Conservation (phyloP, 2,113 vertebrate species). For the Gallinago jamesoni region DNA sequence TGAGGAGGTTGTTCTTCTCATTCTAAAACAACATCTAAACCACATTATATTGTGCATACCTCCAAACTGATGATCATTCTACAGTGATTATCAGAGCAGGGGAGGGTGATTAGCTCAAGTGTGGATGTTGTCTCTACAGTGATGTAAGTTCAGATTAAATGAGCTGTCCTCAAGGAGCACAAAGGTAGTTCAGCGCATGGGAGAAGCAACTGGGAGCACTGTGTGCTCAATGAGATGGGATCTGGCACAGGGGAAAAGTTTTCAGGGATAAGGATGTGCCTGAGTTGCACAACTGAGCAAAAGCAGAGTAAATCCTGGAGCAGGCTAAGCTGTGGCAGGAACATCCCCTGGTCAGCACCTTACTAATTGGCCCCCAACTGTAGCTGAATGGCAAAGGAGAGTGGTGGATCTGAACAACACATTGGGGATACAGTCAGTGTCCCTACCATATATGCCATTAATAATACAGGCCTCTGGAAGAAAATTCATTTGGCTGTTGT, state of each 20-base stretch:
- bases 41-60: background rate
- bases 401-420: background rate
- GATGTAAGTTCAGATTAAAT: background rate
- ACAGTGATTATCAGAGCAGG: background rate
- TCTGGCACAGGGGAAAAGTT: background rate
- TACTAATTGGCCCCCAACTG: background rate
- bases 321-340: background rate
- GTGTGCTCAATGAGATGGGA: background rate
- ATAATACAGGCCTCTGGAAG: background rate
- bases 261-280: background rate
- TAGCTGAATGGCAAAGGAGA: background rate
- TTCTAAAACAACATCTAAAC: background rate
- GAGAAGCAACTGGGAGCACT: background rate
- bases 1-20: background rate
- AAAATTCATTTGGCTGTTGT: background rate
- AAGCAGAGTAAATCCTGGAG: background rate
- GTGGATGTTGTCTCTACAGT: background rate
- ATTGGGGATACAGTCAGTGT: background rate
- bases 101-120: background rate
- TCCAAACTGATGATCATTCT: background rate
- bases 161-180: background rate
- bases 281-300: background rate
- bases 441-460: background rate
- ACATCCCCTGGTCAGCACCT: background rate
- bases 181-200: background rate